Percentiles rank a stretch among this genome's conserved stretches.
Conservation (phyloP, 2,888 invertebrate species). For the Macaria liturata region DNA sequence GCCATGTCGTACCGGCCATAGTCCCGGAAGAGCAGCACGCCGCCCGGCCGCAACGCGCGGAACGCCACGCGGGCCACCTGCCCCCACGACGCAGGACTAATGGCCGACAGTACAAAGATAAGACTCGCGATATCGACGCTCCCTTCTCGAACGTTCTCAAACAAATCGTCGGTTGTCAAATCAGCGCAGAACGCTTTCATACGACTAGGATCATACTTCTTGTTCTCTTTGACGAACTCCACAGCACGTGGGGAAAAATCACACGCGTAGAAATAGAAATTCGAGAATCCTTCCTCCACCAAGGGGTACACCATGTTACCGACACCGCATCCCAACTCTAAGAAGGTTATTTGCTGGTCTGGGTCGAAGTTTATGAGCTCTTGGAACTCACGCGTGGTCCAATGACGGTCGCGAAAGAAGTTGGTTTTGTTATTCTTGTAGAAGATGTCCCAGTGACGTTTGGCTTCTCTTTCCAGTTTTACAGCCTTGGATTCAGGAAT, state of each 20-base stretch:
- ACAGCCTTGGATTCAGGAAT: conserved; percentile 88
- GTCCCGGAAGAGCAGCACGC: conserved; percentile 93
- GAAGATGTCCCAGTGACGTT: conserved; percentile 97
- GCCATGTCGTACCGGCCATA: conserved; percentile 98
- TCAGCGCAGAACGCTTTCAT: conserved; percentile 94
- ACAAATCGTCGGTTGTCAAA: conserved; percentile 88
- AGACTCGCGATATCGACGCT: conserved; percentile 92
- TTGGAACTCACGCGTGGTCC: conserved; percentile 97
- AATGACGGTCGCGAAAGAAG: conserved; percentile 97
- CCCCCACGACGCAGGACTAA: conserved; percentile 93
- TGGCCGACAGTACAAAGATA: conserved; percentile 97
- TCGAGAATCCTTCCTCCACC: conserved; percentile 87
- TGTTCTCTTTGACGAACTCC: conserved; percentile 89
- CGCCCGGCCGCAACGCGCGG: conserved; percentile 87
- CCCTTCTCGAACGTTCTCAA: conserved; percentile 72
- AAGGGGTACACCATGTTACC: conserved; percentile 98
- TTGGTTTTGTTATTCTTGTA: conserved; percentile 96
- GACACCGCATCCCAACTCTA: conserved; percentile 97
- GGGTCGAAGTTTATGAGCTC: conserved; percentile 86
- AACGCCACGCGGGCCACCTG: conserved; percentile 85
- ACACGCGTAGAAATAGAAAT: conserved; percentile 91
- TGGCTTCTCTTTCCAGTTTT: conserved; percentile 91
- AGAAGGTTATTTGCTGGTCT: conserved; percentile 82
- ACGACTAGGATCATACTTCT: conserved; percentile 84
- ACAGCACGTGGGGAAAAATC: conserved; percentile 97